Evolutionary conservation across 2,797 vertebrate species (phyloP), one percentile per base, ranked within the genome.

Genomic region (Poecilia velifera): DNA sequence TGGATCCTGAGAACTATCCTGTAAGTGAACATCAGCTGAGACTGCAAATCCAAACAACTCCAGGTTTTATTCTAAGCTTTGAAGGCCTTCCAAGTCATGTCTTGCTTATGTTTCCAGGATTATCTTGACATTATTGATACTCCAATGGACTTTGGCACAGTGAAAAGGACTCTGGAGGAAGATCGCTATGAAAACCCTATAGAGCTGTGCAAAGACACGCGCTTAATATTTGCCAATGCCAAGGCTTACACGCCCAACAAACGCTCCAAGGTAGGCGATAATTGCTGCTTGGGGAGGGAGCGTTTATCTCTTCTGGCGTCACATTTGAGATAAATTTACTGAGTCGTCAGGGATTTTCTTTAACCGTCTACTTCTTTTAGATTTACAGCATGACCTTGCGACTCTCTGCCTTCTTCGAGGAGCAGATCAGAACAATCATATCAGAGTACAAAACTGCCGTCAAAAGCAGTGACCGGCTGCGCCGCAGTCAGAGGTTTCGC

Each of bases 231-330:
- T 91, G 96, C 96, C 78, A 99, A 99, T 79, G 98, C 98, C 81
- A 99, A 97, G 96, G 97, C 97, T 55, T 99, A 99, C 88, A 99
- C 98, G 25, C 98, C 98, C 82, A 99, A 98, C 94, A 99, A 99
- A 90, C 97, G 97, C 74, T 99, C 98, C 75, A 98, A 98, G 98
- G 98, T 99, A 81, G n/a, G 57, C 10, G 2, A 1, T 73, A n/a
- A 16, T 77, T 81, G 3, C 41, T 43, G 22, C 22, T 64, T 43
- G 43, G 12, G 36, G 13, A 41, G 77, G 75, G 59, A 71, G 77
- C 64, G 59, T 62, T 53, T 28, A 53, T 45, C 16, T 62, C 39
- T 4, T 68, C 20, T 18, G 1, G 34, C 22, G 45, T 76, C 7
- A 73, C 2, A 72, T 71, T 53, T 81, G 8, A 4, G 0, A 72